Conservation (phyloP, 2,888 invertebrate genomes). For the Hydroisotoma schaefferi region DNA sequence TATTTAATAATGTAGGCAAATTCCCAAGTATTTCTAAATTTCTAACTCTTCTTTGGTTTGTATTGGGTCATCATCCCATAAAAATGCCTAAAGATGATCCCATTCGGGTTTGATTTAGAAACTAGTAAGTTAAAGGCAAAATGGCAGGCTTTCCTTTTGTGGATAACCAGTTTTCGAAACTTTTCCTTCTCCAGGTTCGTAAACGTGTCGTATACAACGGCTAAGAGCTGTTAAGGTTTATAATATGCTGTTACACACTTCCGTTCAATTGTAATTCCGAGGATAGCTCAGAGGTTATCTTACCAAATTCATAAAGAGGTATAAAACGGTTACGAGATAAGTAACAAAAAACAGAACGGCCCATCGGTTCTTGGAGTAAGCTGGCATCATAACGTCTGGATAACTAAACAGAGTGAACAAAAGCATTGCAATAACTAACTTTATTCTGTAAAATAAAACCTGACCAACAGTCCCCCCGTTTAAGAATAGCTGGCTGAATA, state of each 20-base stretch:
- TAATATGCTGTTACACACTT: neutral
- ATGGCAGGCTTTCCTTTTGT: constrained; percentile 75
- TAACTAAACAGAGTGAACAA: constrained; percentile 60
- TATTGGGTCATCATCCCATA: constrained; percentile 75
- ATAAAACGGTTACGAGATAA: constrained; percentile 77
- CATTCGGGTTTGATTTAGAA: constrained; percentile 68
- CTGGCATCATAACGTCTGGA: constrained; percentile 91
- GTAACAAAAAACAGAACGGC: constrained; percentile 81
- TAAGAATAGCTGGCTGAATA: no score
- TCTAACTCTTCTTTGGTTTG: constrained; percentile 66
- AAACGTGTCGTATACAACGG: constrained; percentile 86
- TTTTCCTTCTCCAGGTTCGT: constrained; percentile 81
- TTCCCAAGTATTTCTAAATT: neutral
- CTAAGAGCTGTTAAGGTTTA: constrained; percentile 65
- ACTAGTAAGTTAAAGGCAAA: constrained; percentile 77
- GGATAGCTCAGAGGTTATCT: constrained; percentile 50
- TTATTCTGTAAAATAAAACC: no score
- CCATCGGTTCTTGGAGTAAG: constrained; percentile 74
- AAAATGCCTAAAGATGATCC: constrained; percentile 67
- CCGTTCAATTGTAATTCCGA: neutral
- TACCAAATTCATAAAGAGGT: constrained; percentile 84
- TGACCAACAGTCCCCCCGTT: no score
- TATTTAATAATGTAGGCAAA: constrained; percentile 11
- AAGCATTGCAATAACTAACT: neutral
- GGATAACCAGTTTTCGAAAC: constrained; percentile 74